Evolutionary conservation across 2,113 vertebrate genomes (phyloP), one percentile per base, ranked within the genome.

Genomic region (Marmota flaviventris): DNA sequence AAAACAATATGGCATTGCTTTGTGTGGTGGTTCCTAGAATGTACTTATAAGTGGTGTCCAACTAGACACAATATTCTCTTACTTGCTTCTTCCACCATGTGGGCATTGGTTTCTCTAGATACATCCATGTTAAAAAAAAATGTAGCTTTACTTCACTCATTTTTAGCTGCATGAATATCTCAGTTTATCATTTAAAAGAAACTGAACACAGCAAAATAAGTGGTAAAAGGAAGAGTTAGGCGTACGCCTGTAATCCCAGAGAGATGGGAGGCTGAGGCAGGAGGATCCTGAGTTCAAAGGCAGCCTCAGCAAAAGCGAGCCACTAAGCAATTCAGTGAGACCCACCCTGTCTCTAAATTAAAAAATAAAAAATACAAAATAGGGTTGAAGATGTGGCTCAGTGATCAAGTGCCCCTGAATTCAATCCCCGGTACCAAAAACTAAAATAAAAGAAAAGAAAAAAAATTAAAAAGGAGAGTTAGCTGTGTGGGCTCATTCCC

Each of bases 1-100:
- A 93, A 91, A 85, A 92, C 88, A 94, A 96, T 34, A 37, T 2
- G 7, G 67, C 86, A 18, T 87, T 96, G 76, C 12, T 89, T 79
- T 67, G 8, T 78, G 58, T 37, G 14, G 88, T 69, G 58, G 67
- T 92, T 93, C 95, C 69, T 63, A 77, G 48, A 91, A 91, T 83
- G 94, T 83, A 82, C 39, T 45, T 45, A 7, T 86, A 90, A 88
- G 85, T 37, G 34, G 32, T 34, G 10, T 70, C 76, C 24, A 85
- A 81, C 18, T 27, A 51, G 13, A 81, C 51, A 61, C 8, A 53
- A 12, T 69, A 42, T 85, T 95, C 58, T 70, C 5, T 85, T 69
- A 72, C 67, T 92, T 77, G n/a, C 48, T n/a, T 87, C 87, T 79
- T 91, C 76, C 2, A 72, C 72, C 25, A 81, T 39, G 51, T n/a